phyloP scores from a whole-genome alignment of 2,888 invertebrate genomes.

The Andrena marginata region DNA sequence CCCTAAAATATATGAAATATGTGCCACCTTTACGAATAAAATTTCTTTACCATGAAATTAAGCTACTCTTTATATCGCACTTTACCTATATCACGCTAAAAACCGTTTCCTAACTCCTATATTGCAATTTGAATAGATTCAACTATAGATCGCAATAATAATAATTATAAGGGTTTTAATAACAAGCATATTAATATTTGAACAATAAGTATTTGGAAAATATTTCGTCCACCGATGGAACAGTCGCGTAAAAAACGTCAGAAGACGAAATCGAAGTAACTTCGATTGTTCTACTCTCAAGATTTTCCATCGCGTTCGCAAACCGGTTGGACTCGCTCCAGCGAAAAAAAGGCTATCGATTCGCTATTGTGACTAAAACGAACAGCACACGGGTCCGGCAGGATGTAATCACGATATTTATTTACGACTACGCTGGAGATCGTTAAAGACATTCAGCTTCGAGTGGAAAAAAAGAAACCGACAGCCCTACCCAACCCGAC shows the following conservation, averaged over 20 bases:
- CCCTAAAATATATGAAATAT: too few species aligned
- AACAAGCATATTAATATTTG: too few species aligned
- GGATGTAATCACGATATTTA: conserved; percentile 42
- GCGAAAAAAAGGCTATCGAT: conserved; percentile 29
- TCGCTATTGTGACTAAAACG: conserved; percentile 48
- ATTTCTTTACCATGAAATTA: too few species aligned
- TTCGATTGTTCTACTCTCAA: conserved; percentile 48
- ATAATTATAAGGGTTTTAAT: too few species aligned
- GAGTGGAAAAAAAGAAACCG: background rate
- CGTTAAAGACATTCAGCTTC: background rate
- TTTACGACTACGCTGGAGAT: conserved; percentile 9
- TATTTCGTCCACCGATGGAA: too few species aligned
- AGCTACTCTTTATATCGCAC: too few species aligned
- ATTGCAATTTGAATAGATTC: background rate
- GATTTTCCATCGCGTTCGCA: conserved; percentile 17
- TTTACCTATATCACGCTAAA: too few species aligned
- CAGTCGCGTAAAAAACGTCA: background rate
- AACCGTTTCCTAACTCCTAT: too few species aligned
- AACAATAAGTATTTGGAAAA: too few species aligned
- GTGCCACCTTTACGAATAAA: too few species aligned
- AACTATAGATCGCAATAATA: too few species aligned
- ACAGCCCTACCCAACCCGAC: background rate
- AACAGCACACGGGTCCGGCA: background rate
- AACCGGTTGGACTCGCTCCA: conserved; percentile 43
- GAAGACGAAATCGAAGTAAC: conserved; percentile 7